phyloP scores from a whole-genome alignment of 2,888 invertebrate species.

The Drosophila prolongata region DNA sequence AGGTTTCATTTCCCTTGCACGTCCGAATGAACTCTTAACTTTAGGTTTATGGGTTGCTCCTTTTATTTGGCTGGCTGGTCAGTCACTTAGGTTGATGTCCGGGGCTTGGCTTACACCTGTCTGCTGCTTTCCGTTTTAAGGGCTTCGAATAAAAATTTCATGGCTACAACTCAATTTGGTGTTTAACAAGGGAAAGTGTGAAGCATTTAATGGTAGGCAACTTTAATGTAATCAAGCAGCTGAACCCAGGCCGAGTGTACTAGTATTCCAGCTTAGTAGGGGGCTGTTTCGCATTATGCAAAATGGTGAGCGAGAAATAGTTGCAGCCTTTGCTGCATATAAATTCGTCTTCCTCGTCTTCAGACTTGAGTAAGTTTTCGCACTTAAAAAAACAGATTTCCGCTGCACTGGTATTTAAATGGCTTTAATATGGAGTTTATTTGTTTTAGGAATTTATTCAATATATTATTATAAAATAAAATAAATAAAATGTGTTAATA shows the following conservation, averaged over 20 bases:
- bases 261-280: constrained; percentile 4
- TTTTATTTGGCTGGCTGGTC: constrained; percentile 19
- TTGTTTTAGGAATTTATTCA: too few species aligned
- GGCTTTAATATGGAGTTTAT: too few species aligned
- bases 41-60: constrained; percentile 2
- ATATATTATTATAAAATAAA: too few species aligned
- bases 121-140: constrained; percentile 25
- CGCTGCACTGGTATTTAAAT: not conserved
- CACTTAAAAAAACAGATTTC: not conserved
- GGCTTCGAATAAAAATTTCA: constrained; percentile 32
- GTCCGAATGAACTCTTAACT: constrained; percentile 9
- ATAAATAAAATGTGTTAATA: too few species aligned
- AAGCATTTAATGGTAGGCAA: constrained; percentile 22
- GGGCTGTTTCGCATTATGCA: constrained; percentile 18
- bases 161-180: constrained; percentile 39
- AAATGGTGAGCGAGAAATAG: constrained; percentile 43
- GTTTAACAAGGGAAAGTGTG: constrained; percentile 34
- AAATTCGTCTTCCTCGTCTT: constrained; percentile 49
- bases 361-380: not conserved
- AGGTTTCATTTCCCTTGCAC: not conserved
- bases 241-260: constrained; percentile 2
- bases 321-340: constrained; percentile 57
- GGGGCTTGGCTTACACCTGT: constrained; percentile 25
- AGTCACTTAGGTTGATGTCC: constrained; percentile 22
- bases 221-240: constrained; percentile 31